Conservation (phyloP, 2,113 vertebrate species). For the Epinephelus moara region DNA sequence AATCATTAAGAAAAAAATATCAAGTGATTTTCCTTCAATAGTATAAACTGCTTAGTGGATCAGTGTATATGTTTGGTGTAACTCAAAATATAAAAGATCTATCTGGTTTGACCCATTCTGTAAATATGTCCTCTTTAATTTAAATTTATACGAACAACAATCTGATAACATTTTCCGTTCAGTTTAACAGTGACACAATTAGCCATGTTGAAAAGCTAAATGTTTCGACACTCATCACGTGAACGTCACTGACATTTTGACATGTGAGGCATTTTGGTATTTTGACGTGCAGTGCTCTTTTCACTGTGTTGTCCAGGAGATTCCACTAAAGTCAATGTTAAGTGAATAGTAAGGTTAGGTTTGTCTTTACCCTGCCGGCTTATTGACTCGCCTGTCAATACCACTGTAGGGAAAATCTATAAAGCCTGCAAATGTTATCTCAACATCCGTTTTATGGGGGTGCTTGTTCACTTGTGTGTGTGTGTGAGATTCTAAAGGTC, state of each 20-base stretch:
- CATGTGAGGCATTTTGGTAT: slow-evolving; percentile 18
- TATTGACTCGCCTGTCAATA: slow-evolving; percentile 80
- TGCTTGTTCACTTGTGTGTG: slow-evolving; percentile 6
- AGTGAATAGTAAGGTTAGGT: slow-evolving; percentile 76
- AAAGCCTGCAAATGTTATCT: slow-evolving; percentile 66
- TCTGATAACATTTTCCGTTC: neutral
- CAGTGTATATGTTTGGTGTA: too few relatives aligned
- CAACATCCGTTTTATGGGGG: slow-evolving; percentile 51
- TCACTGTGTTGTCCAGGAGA: slow-evolving; percentile 53
- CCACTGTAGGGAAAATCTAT: slow-evolving; percentile 71
- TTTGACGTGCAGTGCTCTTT: slow-evolving; percentile 35
- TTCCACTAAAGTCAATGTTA: slow-evolving; percentile 74
- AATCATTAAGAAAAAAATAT: too few relatives aligned
- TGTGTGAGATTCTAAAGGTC: slow-evolving; percentile 25
- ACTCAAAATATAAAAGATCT: too few relatives aligned
- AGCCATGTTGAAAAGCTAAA: slow-evolving; percentile 15
- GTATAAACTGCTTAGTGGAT: too few relatives aligned
- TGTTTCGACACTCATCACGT: slow-evolving; percentile 24
- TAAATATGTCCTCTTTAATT: neutral
- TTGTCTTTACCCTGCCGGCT: slow-evolving; percentile 66
- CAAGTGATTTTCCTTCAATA: too few relatives aligned
- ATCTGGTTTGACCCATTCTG: neutral
- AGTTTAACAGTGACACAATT: neutral
- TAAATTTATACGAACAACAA: neutral
- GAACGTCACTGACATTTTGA: slow-evolving; percentile 33